Evolutionary conservation across 2,888 invertebrate genomes (phyloP).

Genomic region (Alsophila aescularia): DNA sequence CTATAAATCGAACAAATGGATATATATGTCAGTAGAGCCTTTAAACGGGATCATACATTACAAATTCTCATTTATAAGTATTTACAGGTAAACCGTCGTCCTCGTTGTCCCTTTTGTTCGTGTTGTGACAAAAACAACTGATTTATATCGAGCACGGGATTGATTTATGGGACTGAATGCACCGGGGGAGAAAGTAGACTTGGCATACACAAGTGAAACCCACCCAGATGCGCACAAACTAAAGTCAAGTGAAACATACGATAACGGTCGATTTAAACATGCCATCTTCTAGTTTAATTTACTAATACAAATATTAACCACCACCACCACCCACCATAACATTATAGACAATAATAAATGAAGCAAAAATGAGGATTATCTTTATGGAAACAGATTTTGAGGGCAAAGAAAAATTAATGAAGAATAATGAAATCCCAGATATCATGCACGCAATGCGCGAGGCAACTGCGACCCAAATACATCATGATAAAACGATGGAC

Average conservation of each 20-base stretch:
- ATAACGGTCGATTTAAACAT: constrained; percentile 48
- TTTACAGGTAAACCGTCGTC: constrained; percentile 21
- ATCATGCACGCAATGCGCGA: constrained; percentile 51
- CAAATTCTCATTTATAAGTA: constrained; percentile 15
- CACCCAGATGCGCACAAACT: constrained; percentile 44
- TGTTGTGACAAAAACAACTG: constrained; percentile 47
- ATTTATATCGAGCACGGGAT: constrained; percentile 49
- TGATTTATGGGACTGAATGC: constrained; percentile 53
- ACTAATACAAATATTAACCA: constrained; percentile 38
- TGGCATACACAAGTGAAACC: constrained; percentile 63
- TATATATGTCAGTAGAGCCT: not conserved
- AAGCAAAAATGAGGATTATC: constrained; percentile 15
- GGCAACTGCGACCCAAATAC: constrained; percentile 61
- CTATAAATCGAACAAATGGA: no score
- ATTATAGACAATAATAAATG: constrained; percentile 16
- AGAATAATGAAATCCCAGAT: constrained; percentile 43
- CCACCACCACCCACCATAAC: constrained; percentile 18
- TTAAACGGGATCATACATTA: constrained; percentile 23
- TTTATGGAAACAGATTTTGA: constrained; percentile 38
- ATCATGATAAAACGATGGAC: constrained; percentile 57
- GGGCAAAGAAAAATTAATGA: constrained; percentile 45
- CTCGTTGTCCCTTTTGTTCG: constrained; percentile 26
- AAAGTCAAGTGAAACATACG: constrained; percentile 49
- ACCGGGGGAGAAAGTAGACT: constrained; percentile 63
- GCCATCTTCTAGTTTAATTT: constrained; percentile 42